A percentile compares a stretch with the other conserved stretches of the same genome.
Conservation (phyloP, 2,888 invertebrate species). For the Chaitophorus viminalis region DNA sequence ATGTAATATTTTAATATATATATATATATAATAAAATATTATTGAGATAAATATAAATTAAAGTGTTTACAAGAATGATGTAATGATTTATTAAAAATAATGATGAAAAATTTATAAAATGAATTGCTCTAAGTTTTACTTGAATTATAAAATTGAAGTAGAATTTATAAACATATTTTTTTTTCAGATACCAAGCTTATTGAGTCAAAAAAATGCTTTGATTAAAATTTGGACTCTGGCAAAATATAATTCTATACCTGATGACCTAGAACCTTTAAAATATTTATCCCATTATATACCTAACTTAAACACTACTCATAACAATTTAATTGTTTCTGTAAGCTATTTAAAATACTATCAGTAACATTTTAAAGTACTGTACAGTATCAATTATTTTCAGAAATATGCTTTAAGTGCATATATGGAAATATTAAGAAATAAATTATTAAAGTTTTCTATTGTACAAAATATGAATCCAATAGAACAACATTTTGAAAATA, state of each 20-base stretch:
- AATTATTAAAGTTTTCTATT: not conserved
- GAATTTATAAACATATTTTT: not conserved
- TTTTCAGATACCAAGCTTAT: conserved; percentile 16
- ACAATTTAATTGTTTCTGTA: conserved; percentile 44
- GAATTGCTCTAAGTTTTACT: not conserved
- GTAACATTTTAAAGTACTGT: not conserved
- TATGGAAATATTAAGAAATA: conserved; percentile 36
- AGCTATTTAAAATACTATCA: conserved; percentile 9
- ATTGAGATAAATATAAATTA: too few species aligned
- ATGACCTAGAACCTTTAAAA: conserved; percentile 38
- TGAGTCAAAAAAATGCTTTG: conserved; percentile 30
- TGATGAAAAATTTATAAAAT: not conserved
- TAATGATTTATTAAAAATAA: not conserved
- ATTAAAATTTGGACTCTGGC: conserved; percentile 50
- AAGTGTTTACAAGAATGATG: too few species aligned
- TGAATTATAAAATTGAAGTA: not conserved
- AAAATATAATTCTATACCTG: conserved; percentile 46
- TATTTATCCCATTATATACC: conserved; percentile 54
- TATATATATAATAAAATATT: too few species aligned
- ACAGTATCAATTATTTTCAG: conserved; percentile 13
- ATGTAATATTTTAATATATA: conserved; percentile 5
- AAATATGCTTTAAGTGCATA: conserved; percentile 40
- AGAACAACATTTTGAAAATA: conserved; percentile 3
- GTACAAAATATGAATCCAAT: not conserved
- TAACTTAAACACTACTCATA: not conserved